Conservation (phyloP, 1,140 invertebrate species). For the Tigriopus japonicus region DNA sequence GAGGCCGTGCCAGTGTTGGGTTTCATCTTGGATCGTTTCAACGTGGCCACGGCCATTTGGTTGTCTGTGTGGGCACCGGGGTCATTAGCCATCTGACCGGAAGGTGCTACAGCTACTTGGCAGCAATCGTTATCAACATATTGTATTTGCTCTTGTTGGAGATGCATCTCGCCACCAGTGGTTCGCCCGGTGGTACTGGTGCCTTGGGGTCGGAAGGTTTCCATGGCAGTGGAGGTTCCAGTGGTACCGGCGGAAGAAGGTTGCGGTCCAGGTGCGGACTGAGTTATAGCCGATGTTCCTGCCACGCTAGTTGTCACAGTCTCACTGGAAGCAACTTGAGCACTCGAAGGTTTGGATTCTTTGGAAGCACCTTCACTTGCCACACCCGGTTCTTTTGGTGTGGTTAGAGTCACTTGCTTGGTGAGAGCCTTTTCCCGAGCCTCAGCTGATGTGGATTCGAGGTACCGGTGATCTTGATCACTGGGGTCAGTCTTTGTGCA, state of each 20-base stretch:
- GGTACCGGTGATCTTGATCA: too few species aligned
- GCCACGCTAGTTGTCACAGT: too few species aligned
- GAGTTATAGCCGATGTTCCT: too few species aligned
- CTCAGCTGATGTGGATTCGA: too few species aligned
- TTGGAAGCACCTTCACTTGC: too few species aligned
- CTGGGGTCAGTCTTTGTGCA: too few species aligned
- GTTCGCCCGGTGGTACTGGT: neutral
- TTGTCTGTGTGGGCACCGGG: neutral
- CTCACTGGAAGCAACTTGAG: too few species aligned
- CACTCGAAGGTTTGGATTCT: too few species aligned
- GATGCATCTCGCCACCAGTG: neutral
- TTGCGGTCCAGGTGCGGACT: too few species aligned
- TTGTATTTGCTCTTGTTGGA: constrained; percentile 12
- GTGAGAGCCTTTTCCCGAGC: too few species aligned
- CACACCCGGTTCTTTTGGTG: too few species aligned
- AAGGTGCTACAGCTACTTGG: neutral
- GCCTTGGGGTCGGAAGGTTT: neutral
- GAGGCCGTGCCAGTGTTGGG: neutral
- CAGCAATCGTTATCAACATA: constrained; percentile 11
- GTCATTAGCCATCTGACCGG: neutral
- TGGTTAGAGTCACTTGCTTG: too few species aligned
- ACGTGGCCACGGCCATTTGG: neutral
- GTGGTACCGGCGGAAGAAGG: neutral
- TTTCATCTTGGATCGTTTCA: neutral
- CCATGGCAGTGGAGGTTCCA: neutral